Evolutionary conservation across 2,113 vertebrate genomes (phyloP).

Genomic region (Notarius quadriscutis): DNA sequence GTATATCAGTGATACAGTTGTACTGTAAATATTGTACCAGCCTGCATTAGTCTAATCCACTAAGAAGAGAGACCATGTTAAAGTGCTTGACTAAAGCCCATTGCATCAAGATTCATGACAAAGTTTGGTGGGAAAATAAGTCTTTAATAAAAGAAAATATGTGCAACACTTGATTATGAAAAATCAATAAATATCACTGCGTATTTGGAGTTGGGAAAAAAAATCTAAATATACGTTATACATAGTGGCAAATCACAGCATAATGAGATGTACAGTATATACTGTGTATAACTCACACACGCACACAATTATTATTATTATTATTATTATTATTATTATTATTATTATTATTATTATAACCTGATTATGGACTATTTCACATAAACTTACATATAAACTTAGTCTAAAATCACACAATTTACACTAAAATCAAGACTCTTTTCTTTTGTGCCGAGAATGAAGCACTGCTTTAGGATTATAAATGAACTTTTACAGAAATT

Average conservation of each 20-base stretch:
- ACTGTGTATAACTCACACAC: neutral
- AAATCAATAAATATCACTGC: neutral
- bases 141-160: neutral
- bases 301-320: neutral
- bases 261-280: neutral
- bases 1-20: slow-evolving; percentile 1
- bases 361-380: slow-evolving; percentile 37
- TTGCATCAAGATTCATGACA: neutral
- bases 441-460: neutral
- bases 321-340: no score
- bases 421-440: neutral
- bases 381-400: slow-evolving; percentile 26
- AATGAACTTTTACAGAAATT: neutral
- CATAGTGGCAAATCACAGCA: neutral
- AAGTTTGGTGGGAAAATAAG: slow-evolving; percentile 6
- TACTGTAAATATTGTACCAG: neutral
- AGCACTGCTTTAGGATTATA: neutral
- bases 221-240: no score
- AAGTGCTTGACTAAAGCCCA: neutral
- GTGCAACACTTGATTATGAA: neutral
- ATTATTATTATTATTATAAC: neutral
- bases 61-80: neutral
- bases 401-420: slow-evolving; percentile 3
- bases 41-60: neutral
- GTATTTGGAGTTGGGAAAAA: neutral